phyloP scores from a whole-genome alignment of 2,888 invertebrate genomes.

The Antheraea assamensis region DNA sequence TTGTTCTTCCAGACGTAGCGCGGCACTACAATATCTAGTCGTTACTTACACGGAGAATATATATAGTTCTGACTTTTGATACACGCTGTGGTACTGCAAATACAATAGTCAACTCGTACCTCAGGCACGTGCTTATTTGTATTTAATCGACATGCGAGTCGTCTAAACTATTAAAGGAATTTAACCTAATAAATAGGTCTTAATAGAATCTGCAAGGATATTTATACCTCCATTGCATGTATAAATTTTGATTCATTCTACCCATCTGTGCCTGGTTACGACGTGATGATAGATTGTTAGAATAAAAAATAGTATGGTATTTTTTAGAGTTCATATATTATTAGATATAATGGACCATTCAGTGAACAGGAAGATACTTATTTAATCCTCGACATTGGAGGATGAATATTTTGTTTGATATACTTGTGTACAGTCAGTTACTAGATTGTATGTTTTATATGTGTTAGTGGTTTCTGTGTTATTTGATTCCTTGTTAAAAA shows the following conservation, averaged over 20 bases:
- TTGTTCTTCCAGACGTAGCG: too few relatives aligned
- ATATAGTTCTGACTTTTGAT: too few relatives aligned
- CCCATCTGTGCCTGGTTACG: background rate
- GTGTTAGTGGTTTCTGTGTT: conserved; percentile 1
- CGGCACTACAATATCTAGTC: too few relatives aligned
- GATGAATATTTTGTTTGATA: conserved; percentile 28
- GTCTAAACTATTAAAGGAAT: too few relatives aligned
- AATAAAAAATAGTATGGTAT: background rate
- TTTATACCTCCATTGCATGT: background rate
- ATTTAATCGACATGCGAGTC: too few relatives aligned
- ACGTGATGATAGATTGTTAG: background rate
- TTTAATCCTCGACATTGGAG: conserved; percentile 26
- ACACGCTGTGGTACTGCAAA: too few relatives aligned
- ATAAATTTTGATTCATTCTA: background rate
- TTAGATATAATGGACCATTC: conserved; percentile 18
- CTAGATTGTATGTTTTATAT: conserved; percentile 20
- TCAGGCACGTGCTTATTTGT: too few relatives aligned
- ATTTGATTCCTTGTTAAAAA: background rate
- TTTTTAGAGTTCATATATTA: conserved; percentile 12
- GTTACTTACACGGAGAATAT: too few relatives aligned
- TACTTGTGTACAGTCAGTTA: conserved; percentile 35
- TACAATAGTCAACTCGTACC: too few relatives aligned
- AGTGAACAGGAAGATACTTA: conserved; percentile 19
- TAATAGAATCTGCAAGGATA: too few relatives aligned
- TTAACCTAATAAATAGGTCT: too few relatives aligned